Conservation (phyloP, 2,888 invertebrate species). For the Drosophila rellima region DNA sequence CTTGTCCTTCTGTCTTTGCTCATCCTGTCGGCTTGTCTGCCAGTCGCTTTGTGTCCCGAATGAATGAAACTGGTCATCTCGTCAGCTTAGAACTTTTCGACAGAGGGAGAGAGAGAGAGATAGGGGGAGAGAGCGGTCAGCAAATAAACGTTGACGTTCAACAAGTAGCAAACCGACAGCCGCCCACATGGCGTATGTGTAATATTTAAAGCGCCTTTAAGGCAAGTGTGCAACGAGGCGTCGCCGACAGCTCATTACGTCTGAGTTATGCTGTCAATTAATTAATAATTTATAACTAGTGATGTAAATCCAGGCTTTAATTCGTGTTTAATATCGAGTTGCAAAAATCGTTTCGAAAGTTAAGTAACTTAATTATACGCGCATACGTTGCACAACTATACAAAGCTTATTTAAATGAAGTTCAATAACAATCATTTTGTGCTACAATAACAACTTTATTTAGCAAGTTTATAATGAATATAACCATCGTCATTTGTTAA, state of each 20-base stretch:
- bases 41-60: slow-evolving; percentile 11
- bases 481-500: too few relatives aligned
- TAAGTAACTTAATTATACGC: too few relatives aligned
- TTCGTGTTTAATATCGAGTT: too few relatives aligned
- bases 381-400: too few relatives aligned
- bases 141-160: slow-evolving; percentile 55
- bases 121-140: slow-evolving; percentile 3
- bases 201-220: slow-evolving; percentile 47
- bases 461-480: too few relatives aligned
- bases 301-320: too few relatives aligned
- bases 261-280: slow-evolving; percentile 73
- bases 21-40: slow-evolving; percentile 6
- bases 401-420: too few relatives aligned
- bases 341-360: too few relatives aligned
- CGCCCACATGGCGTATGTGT: slow-evolving; percentile 53
- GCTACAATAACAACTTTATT: too few relatives aligned
- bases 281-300: too few relatives aligned
- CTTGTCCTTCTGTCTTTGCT: slow-evolving; percentile 13
- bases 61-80: slow-evolving; percentile 49
- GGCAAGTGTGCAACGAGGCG: slow-evolving; percentile 49
- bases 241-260: slow-evolving; percentile 59
- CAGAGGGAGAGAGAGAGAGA: background rate
- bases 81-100: slow-evolving; percentile 25
- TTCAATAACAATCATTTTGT: too few relatives aligned
- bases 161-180: slow-evolving; percentile 58